Evolutionary conservation across 2,888 invertebrate species (phyloP), one percentile per base, ranked within the genome.

Genomic region (Sinopyrophorus schimmeli): DNA sequence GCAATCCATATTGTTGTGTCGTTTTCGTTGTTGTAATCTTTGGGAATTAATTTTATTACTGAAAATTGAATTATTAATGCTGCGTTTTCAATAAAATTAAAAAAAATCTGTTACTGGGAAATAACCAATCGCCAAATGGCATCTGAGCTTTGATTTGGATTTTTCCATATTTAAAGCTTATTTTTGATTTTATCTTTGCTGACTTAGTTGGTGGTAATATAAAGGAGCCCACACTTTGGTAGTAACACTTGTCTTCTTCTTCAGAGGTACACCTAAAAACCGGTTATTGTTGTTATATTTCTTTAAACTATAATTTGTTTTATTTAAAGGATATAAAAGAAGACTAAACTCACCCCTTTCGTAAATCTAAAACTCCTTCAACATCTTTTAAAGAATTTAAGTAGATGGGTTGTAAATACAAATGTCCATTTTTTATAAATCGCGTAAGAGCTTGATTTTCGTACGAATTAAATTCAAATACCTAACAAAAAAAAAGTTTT

Each of bases 81-180:
- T n/a, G n/a, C n/a, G n/a, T n/a, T n/a, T n/a, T n/a, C n/a, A n/a
- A n/a, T n/a, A n/a, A n/a, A n/a, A n/a, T n/a, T n/a, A n/a, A n/a
- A n/a, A n/a, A n/a, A n/a, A n/a, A n/a, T n/a, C n/a, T n/a, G n/a
- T n/a, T 17, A 79, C 80, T 75, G 61, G 80, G 78, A 67, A 74
- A 77, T 11, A 80, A 65, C 79, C 79, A 80, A 59, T 79, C 78
- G 18, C 80, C 80, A 24, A 64, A 55, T 1, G 80, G 78, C 37
- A 80, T 68, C 62, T 77, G 77, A 0, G 78, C 79, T 34, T 69
- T 71, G 14, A 80, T 68, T 59, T 78, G 76, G 9, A 80, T 67
- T 57, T 68, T 72, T 28, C 77, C 79, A 54, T 76, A 79, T 34
- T 68, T 66, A 52, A 79, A 77, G 35, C 63, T 53, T 39, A 75